Percentiles rank a stretch among this genome's conserved stretches.
These are phyloP conservation scores for Heterodera carotae DNA, from an alignment of 1,140 invertebrate species.

Conservation along the genomic window DNA sequence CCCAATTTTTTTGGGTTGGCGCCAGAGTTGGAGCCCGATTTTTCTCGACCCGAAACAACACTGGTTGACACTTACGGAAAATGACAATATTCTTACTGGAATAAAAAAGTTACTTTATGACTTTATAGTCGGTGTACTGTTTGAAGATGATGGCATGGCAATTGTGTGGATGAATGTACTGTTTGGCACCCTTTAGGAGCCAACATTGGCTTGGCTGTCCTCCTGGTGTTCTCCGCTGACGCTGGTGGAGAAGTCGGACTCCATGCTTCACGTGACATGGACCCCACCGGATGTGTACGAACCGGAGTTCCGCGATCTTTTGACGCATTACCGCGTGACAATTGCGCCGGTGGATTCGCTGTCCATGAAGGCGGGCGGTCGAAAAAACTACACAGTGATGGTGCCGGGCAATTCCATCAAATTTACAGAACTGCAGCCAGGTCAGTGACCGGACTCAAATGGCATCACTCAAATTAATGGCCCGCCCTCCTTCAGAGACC, in stretches of 20 bases:
- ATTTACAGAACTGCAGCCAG: slow-evolving; percentile 51
- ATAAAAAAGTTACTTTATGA: no score
- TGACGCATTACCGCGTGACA: slow-evolving; percentile 64
- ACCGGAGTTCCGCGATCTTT: slow-evolving; percentile 57
- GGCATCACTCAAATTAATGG: not conserved
- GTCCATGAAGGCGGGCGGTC: slow-evolving; percentile 48
- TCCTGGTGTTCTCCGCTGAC: slow-evolving; percentile 57
- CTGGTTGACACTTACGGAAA: no score
- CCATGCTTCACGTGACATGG: slow-evolving; percentile 65
- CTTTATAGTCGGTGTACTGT: no score
- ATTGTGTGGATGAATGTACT: not conserved
- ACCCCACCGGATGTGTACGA: slow-evolving; percentile 64
- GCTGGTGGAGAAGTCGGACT: slow-evolving; percentile 63
- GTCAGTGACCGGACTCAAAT: not conserved
- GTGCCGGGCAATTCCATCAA: slow-evolving; percentile 63
- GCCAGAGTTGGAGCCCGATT: no score
- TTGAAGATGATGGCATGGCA: no score
- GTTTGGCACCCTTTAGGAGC: not conserved
- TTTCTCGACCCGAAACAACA: no score
- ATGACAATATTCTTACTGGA: no score
- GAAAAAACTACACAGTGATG: slow-evolving; percentile 62
- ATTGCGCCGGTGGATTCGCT: slow-evolving; percentile 61
- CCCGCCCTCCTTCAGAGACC: slow-evolving; percentile 49
- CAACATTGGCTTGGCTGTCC: slow-evolving; percentile 35
- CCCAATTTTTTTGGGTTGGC: no score